A percentile compares a stretch with the other conserved stretches of the same genome.
Conservation (phyloP, 1,140 invertebrate genomes). For the Battus philenor region DNA sequence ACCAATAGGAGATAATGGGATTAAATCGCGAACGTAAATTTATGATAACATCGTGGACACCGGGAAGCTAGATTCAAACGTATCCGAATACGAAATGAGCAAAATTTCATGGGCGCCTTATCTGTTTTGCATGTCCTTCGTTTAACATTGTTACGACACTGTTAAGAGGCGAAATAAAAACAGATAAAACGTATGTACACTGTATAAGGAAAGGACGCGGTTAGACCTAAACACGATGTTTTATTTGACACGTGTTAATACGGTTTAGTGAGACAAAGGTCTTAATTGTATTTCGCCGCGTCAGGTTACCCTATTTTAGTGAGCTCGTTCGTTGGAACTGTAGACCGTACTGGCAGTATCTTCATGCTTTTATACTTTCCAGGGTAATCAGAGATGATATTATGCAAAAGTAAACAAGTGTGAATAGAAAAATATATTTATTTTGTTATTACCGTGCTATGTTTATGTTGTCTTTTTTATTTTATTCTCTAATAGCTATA, state of each 20-base stretch:
- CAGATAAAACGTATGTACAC: not conserved
- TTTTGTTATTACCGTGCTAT: too few species aligned
- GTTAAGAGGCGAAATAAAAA: slow-evolving; percentile 1
- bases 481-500: too few species aligned
- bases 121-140: not conserved
- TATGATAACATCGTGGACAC: not conserved
- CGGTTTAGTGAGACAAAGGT: not conserved
- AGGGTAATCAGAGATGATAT: too few species aligned
- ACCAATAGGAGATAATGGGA: too few species aligned
- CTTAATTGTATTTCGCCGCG: not conserved
- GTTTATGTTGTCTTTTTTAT: too few species aligned
- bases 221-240: too few species aligned
- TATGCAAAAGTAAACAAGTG: too few species aligned
- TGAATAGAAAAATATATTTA: too few species aligned
- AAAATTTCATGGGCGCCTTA: not conserved
- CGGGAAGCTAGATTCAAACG: not conserved
- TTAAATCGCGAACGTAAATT: too few species aligned
- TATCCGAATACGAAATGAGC: slow-evolving; percentile 1
- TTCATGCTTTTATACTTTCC: too few species aligned
- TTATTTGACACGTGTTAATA: slow-evolving; percentile 1
- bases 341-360: too few species aligned
- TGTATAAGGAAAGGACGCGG: not conserved
- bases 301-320: not conserved
- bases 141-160: not conserved
- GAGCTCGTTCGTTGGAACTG: not conserved